Percentiles rank a stretch among this genome's conserved stretches.
Evolutionary conservation across 2,888 invertebrate genomes (phyloP).

Genomic region (Tryphoninae sp.): DNA sequence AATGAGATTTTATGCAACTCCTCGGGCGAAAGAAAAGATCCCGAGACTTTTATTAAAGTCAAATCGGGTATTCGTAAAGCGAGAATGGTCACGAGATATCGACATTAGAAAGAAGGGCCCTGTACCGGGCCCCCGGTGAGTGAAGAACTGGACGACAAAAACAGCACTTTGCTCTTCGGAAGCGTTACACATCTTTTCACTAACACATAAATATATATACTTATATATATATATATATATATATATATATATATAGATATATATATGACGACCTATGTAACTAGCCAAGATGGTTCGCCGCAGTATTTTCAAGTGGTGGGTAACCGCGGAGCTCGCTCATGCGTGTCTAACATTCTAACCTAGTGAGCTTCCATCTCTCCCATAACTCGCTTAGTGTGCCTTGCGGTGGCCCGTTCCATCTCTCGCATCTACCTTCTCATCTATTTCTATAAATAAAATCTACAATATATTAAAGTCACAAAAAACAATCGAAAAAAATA

Average conservation of each 20-base stretch:
- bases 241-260: neutral
- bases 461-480: neutral
- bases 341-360: conserved; percentile 54
- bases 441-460: neutral
- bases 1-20: conserved; percentile 44
- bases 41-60: conserved; percentile 47
- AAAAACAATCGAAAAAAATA: neutral
- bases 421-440: conserved; percentile 26
- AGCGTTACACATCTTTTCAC: conserved; percentile 50
- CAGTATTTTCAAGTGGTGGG: conserved; percentile 26
- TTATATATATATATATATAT: neutral
- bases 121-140: conserved; percentile 17
- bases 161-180: conserved; percentile 19
- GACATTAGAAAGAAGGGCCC: conserved; percentile 52
- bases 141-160: conserved; percentile 27
- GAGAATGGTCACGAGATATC: conserved; percentile 59
- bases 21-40: neutral
- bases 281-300: neutral
- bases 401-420: conserved; percentile 24
- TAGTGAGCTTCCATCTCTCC: conserved; percentile 49
- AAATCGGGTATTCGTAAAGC: conserved; percentile 20
- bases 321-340: conserved; percentile 52
- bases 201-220: conserved; percentile 3
- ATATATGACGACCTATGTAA: neutral
- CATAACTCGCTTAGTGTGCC: conserved; percentile 31